Evolutionary conservation across 1,140 invertebrate genomes (phyloP), one percentile per base, ranked within the genome.

Genomic region (Leucophenga varia): DNA sequence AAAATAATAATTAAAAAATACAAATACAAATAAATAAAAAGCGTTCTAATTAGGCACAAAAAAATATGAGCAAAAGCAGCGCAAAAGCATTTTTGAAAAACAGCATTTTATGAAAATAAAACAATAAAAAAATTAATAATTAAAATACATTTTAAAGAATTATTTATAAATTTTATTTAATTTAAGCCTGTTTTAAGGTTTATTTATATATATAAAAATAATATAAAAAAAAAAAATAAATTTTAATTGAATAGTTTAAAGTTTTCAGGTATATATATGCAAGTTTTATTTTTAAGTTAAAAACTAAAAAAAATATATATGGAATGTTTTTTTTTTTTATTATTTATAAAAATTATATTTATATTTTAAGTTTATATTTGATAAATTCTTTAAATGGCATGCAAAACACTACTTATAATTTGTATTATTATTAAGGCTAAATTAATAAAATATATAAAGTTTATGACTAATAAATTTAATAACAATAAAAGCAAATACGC

Each of bases 231-330:
- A 25, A 25, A 6, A 36, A 44, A 36, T 9, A n/a, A 30, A 28
- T 20, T 19, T 14, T 9, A 44, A 22, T 6, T 34, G 3, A 17
- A 7, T 34, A 44, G 22, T 4, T 35, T 22, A 2, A 30, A 44
- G n/a, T 20, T 18, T 13, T 2, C 19, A 35, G 22, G 21, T 17
- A 12, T 28, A 44, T 68, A 68, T 52, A 37, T 41, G 40, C 41
- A 57, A 64, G 47, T 55, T 60, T 64, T 25, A 47, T 55, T 64
- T 47, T 60, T 37, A 49, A 53, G 12, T 45, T 47, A 61, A 57
- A 36, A 46, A 47, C 19, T 48, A 43, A 42, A 50, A 30, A 50
- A 68, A 43, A 54, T 30, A 49, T 54, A 47, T 12, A 12, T 5
- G n/a, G 2, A 4, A 4, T 38, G 20, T 38, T 38, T 14, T 18